These are phyloP conservation scores for Neomicropteryx cornuta DNA, from an alignment of 1,140 invertebrate genomes.

Conservation along the genomic window DNA sequence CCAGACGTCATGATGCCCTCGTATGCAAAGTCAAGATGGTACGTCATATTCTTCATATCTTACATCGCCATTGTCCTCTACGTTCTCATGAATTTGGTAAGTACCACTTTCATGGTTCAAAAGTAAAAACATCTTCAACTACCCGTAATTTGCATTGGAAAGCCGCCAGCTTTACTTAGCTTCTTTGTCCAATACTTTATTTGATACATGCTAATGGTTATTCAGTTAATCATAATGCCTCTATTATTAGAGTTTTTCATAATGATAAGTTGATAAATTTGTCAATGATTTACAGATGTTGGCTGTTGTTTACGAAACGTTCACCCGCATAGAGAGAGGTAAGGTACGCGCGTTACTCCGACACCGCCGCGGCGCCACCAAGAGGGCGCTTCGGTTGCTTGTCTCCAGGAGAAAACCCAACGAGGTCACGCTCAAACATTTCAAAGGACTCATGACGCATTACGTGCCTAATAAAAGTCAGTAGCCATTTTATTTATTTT, in stretches of 20 bases:
- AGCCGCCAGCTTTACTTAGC: no score
- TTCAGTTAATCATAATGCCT: no score
- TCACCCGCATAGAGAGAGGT: constrained; percentile 76
- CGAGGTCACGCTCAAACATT: constrained; percentile 63
- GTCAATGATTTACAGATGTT: constrained; percentile 67
- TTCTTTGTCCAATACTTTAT: no score
- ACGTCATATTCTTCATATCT: constrained; percentile 77
- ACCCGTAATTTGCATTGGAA: no score
- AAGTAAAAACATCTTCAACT: neutral
- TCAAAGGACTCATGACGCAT: constrained; percentile 70
- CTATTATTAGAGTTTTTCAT: no score
- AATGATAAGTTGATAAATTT: no score
- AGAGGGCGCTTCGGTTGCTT: constrained; percentile 69
- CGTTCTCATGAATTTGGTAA: constrained; percentile 82
- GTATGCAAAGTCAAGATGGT: constrained; percentile 68
- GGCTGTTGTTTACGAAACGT: constrained; percentile 85
- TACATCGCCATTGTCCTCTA: constrained; percentile 80
- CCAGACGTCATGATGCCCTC: constrained; percentile 92
- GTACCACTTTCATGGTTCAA: constrained; percentile 17
- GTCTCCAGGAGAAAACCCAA: constrained; percentile 61
- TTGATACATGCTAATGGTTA: no score
- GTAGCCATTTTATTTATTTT: constrained; percentile 17
- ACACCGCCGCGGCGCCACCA: constrained; percentile 73
- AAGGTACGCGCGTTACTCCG: constrained; percentile 78
- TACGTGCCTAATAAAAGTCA: constrained; percentile 65